Conservation (phyloP, 2,888 invertebrate species). For the Dryadula phaetusa region DNA sequence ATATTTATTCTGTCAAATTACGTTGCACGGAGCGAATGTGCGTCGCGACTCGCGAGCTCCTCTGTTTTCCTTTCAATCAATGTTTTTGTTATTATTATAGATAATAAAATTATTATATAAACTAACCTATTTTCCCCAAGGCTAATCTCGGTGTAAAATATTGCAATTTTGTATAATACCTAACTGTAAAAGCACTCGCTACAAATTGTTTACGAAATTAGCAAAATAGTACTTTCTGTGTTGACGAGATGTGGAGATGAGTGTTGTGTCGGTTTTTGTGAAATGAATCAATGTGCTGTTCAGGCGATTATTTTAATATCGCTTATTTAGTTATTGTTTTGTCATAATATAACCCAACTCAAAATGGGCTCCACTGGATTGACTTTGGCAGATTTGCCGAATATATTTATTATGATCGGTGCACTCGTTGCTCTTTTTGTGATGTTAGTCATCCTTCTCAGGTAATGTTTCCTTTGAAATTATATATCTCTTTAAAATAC, state of each 20-base stretch:
- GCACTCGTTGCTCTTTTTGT: conserved; percentile 89
- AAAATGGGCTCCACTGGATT: conserved; percentile 80
- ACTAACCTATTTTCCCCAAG: conserved; percentile 47
- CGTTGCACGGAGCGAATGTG: conserved; percentile 52
- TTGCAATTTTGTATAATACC: conserved; percentile 54
- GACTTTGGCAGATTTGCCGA: conserved; percentile 89
- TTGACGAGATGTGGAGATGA: conserved; percentile 45
- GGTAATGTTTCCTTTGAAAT: conserved; percentile 74
- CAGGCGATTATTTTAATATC: conserved; percentile 52
- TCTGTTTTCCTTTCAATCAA: conserved; percentile 62
- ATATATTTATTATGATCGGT: conserved; percentile 90
- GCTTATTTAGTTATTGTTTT: conserved; percentile 56
- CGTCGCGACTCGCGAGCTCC: conserved; percentile 53
- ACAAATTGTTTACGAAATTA: conserved; percentile 48
- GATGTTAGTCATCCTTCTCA: conserved; percentile 90
- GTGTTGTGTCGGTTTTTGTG: conserved; percentile 53
- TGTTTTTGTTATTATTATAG: conserved; percentile 76
- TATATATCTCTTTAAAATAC: background rate
- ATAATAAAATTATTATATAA: conserved; percentile 53
- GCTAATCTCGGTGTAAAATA: conserved; percentile 54
- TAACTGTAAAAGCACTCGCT: conserved; percentile 31
- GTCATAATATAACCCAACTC: conserved; percentile 52
- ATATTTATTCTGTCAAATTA: conserved; percentile 63
- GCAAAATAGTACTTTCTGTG: conserved; percentile 50
- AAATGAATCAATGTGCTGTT: conserved; percentile 63